phyloP scores from a whole-genome alignment of 2,888 invertebrate genomes.

The Parnassius glacialis region DNA sequence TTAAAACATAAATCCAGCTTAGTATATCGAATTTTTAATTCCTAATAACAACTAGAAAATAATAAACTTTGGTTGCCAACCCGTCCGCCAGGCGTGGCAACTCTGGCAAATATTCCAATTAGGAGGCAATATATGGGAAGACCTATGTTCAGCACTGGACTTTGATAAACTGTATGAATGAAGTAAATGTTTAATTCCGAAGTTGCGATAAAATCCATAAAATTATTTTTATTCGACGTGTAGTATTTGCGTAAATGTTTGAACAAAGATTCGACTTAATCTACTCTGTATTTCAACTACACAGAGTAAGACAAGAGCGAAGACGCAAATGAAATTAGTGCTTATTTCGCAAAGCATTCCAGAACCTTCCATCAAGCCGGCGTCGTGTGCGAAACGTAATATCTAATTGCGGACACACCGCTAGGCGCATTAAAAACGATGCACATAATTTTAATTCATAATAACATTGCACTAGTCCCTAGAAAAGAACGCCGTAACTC shows the following conservation, averaged over 20 bases:
- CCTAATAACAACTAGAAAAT: no score
- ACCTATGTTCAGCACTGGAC: no score
- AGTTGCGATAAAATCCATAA: no score
- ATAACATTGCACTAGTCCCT: slow-evolving; percentile 51
- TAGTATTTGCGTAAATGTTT: not conserved
- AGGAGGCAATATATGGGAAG: no score
- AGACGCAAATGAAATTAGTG: slow-evolving; percentile 12
- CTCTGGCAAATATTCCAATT: no score
- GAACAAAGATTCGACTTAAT: not conserved
- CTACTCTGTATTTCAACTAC: not conserved
- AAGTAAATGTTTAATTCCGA: no score
- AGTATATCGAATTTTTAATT: no score
- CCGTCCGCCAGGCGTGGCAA: no score
- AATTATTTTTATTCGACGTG: no score
- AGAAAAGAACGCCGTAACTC: slow-evolving; percentile 26
- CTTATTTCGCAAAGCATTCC: slow-evolving; percentile 17
- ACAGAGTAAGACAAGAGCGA: not conserved
- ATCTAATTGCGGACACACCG: slow-evolving; percentile 66
- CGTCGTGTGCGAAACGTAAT: slow-evolving; percentile 33
- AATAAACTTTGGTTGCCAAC: no score
- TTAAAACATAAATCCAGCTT: no score
- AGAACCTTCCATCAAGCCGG: slow-evolving; percentile 21
- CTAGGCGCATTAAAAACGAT: slow-evolving; percentile 63
- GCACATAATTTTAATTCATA: slow-evolving; percentile 73
- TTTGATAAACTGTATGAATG: no score